phyloP scores from a whole-genome alignment of 2,888 invertebrate species.

The Neoascia interrupta region DNA sequence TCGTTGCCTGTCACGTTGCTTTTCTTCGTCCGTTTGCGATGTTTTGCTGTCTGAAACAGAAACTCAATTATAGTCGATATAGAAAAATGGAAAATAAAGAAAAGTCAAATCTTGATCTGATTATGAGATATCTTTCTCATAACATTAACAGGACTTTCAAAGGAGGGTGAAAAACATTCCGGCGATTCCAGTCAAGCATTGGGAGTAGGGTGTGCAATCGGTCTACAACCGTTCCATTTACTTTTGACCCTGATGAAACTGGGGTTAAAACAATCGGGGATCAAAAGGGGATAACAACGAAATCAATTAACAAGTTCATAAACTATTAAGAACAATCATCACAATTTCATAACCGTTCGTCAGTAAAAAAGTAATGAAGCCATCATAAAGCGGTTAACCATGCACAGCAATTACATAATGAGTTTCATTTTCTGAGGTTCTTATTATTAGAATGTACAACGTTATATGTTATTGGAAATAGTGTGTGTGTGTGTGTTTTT shows the following conservation, averaged over 20 bases:
- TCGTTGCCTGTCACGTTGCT: constrained; percentile 79
- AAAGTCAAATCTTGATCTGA: constrained; percentile 13
- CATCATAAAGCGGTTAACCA: constrained; percentile 58
- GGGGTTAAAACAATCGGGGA: constrained; percentile 5
- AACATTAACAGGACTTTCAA: constrained; percentile 1
- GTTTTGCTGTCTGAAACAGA: constrained; percentile 78
- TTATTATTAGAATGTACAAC: no score
- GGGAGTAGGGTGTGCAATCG: no score
- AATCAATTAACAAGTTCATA: constrained; percentile 39
- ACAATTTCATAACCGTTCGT: constrained; percentile 24
- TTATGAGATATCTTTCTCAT: constrained; percentile 15
- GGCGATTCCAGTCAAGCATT: no score
- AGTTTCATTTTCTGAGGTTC: constrained; percentile 12
- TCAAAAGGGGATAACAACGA: constrained; percentile 6
- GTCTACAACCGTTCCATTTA: no score
- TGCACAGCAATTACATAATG: constrained; percentile 47
- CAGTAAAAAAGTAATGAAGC: constrained; percentile 37
- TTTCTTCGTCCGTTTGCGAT: constrained; percentile 80
- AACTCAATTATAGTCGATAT: constrained; percentile 49
- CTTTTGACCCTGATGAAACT: no score
- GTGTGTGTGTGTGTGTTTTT: no score
- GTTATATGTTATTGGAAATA: no score
- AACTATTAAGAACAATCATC: constrained; percentile 28
- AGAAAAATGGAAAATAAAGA: constrained; percentile 3
- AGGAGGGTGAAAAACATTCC: constrained; percentile 6